Conservation (phyloP, 2,113 vertebrate species). For the Chionodraco myersi region DNA sequence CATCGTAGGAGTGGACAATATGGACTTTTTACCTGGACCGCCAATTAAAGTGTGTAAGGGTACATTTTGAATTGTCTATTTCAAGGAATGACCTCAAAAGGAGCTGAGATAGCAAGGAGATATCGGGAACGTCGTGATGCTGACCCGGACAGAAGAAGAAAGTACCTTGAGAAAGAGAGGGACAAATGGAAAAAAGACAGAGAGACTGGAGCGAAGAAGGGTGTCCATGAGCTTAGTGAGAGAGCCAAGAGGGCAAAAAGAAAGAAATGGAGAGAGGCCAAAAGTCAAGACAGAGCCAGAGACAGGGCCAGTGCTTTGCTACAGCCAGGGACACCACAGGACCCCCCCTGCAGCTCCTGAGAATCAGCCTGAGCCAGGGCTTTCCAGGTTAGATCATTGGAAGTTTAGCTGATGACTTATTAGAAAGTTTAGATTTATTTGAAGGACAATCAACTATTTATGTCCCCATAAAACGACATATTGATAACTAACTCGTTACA, state of each 20-base stretch:
- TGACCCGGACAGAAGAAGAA: too few species aligned
- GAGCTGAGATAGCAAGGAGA: too few species aligned
- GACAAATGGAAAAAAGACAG: too few species aligned
- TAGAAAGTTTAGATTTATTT: not conserved
- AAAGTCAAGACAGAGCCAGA: not conserved
- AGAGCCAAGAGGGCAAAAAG: not conserved
- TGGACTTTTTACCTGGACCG: too few species aligned
- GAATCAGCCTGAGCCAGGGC: not conserved
- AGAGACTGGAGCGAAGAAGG: too few species aligned
- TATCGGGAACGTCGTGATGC: too few species aligned
- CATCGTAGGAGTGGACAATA: too few species aligned
- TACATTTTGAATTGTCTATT: too few species aligned
- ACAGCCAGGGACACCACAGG: not conserved
- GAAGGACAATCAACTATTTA: not conserved
- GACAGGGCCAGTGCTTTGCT: slow-evolving; percentile 1
- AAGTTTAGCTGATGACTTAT: slow-evolving; percentile 1
- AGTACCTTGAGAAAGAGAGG: too few species aligned
- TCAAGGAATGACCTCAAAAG: too few species aligned
- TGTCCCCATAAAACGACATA: not conserved
- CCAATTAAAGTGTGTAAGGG: too few species aligned
- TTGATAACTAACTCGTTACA: not conserved
- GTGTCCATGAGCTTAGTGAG: not conserved
- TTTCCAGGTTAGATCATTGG: not conserved
- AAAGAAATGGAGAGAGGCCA: not conserved
- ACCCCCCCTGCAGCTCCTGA: not conserved